A percentile compares a stretch with the other conserved stretches of the same genome.
phyloP scores from a whole-genome alignment of 2,888 invertebrate species.

The Lysandra bellargus region DNA sequence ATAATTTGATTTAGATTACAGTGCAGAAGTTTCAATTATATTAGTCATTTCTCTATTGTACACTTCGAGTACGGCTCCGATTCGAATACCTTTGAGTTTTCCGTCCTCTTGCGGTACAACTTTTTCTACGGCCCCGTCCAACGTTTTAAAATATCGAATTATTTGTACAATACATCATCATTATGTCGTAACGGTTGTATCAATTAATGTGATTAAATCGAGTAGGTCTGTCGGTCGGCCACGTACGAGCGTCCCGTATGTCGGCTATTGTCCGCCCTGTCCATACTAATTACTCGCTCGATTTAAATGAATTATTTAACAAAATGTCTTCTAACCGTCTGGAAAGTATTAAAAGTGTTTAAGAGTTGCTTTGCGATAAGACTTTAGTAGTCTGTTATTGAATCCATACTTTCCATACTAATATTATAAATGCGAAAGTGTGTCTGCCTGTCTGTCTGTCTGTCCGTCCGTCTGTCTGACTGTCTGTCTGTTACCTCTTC shows the following conservation, averaged over 20 bases:
- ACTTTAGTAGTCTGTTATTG: too few relatives aligned
- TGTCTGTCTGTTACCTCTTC: too few relatives aligned
- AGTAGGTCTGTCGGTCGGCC: constrained; percentile 66
- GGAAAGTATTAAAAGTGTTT: too few relatives aligned
- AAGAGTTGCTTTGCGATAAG: too few relatives aligned
- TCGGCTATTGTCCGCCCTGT: constrained; percentile 47
- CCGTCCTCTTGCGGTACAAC: constrained; percentile 54
- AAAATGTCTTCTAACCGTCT: background rate
- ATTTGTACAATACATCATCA: constrained; percentile 72
- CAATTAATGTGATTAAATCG: constrained; percentile 75
- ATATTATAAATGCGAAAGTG: too few relatives aligned
- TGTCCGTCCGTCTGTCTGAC: too few relatives aligned
- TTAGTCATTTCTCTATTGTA: constrained; percentile 64
- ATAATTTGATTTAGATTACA: constrained; percentile 68
- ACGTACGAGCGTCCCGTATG: constrained; percentile 60
- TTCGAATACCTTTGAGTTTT: constrained; percentile 49
- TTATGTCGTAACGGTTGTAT: constrained; percentile 73
- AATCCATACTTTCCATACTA: too few relatives aligned
- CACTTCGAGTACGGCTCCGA: constrained; percentile 51
- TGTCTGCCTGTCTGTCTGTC: too few relatives aligned
- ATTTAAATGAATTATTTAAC: constrained; percentile 36
- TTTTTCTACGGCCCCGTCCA: constrained; percentile 57
- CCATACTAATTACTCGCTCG: constrained; percentile 39
- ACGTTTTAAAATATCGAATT: constrained; percentile 72
- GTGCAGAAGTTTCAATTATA: constrained; percentile 61